Base-by-base conservation (phyloP, 2,888 invertebrate genomes). In the Parnassius apollo region DNA sequence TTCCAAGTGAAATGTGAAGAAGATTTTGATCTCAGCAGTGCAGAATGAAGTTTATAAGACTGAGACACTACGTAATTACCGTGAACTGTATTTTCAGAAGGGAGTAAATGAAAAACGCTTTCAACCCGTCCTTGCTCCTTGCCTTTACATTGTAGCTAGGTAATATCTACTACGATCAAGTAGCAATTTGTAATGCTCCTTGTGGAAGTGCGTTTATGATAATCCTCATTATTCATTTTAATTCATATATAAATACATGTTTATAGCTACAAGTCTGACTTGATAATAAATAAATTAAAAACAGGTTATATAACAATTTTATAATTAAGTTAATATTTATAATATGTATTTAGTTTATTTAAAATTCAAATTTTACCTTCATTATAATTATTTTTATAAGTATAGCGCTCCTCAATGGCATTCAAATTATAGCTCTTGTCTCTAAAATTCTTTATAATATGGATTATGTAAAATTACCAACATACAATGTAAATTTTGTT, bases 121-220 rank as follows among this genome's bases (percentile, higher is more conserved):
- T 88, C 84, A 85, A 88, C 91, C 91, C 91, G 91, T 91, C 91
- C 91, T 91, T 85, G 83, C 87, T 88, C 88, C 89, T 90, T 88
- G 91, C 90, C 90, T 90, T 89, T 87, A 87, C 89, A 84, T 83
- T 85, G 84, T 88, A 88, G 86, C 82, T 88, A 89, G 85, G 83
- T 88, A 83, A 83, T 82, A 78, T 83, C 78, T 78, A 78, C 81
- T 80, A 76, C 72, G 81, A 77, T 80, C 76, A 76, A 76, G 42
- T 73, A 72, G 70, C 76, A 71, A 73, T 76, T 74, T 72, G 71
- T 71, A 71, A 75, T 81, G 73, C 84, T 83, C 82, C 81, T 82
- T 79, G 78, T 80, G 81, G 82, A 85, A 81, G 82, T 83, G 81
- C 81, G 81, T 78, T 81, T 81, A 79, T 78, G 73, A 71, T 77